Conservation (phyloP, 2,113 vertebrate species). For the Gymnocephalus cernua region DNA sequence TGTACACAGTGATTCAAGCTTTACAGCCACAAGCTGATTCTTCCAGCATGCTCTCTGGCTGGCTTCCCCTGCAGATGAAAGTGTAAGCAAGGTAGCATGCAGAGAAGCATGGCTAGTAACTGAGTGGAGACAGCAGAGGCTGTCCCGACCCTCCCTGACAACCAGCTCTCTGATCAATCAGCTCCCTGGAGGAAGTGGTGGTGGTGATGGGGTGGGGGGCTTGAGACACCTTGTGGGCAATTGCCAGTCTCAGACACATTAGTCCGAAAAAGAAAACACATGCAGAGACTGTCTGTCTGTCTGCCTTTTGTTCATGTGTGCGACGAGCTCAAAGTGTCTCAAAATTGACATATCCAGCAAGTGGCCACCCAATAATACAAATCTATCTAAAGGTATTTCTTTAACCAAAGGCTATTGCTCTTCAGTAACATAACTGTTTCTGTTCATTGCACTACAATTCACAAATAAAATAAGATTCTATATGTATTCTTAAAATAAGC, state of each 20-base stretch:
- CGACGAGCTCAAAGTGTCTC: not conserved
- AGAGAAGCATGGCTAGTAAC: constrained; percentile 36
- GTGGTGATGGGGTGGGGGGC: not conserved
- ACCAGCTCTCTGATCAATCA: constrained; percentile 60
- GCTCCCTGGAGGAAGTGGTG: constrained; percentile 17
- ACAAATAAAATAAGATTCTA: constrained; percentile 1
- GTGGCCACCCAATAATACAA: not conserved
- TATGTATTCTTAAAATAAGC: not conserved
- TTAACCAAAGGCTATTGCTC: not conserved
- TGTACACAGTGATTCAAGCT: constrained; percentile 2
- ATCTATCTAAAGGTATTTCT: not conserved
- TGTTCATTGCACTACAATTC: not conserved
- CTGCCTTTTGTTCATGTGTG: constrained; percentile 8
- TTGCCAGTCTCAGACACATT: constrained; percentile 56
- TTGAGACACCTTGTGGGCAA: constrained; percentile 45
- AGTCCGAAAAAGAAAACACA: constrained; percentile 44
- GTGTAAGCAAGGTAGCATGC: constrained; percentile 36
- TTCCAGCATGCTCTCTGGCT: constrained; percentile 18
- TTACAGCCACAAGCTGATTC: constrained; percentile 7
- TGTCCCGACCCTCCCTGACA: constrained; percentile 37
- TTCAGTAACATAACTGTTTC: too few relatives aligned
- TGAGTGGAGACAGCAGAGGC: constrained; percentile 33
- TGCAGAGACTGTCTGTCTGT: constrained; percentile 9
- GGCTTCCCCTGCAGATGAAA: constrained; percentile 30
- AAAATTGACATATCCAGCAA: too few relatives aligned